Percentiles rank a stretch among this genome's conserved stretches.
Evolutionary conservation across 2,113 vertebrate species (phyloP).

Genomic region (Tragelaphus scriptus): DNA sequence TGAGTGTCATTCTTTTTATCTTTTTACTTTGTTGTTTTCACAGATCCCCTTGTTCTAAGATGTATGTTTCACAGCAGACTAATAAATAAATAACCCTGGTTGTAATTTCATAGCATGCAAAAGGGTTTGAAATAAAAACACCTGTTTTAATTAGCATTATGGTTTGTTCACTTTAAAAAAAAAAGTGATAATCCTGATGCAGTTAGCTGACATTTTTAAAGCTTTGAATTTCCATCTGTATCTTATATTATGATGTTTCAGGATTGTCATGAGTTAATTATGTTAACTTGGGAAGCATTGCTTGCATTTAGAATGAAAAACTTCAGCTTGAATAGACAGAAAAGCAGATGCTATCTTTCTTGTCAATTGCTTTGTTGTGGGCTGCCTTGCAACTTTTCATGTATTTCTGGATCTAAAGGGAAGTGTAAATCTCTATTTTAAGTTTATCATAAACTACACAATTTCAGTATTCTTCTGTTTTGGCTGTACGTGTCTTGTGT

Average conservation of each 20-base stretch:
- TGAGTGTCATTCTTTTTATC: slow-evolving; percentile 78
- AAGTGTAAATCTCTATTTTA: slow-evolving; percentile 82
- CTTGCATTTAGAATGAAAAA: slow-evolving; percentile 86
- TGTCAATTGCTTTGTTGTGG: slow-evolving; percentile 83
- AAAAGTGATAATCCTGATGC: slow-evolving; percentile 79
- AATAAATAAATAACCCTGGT: slow-evolving; percentile 78
- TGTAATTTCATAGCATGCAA: slow-evolving; percentile 74
- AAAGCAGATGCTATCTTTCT: slow-evolving; percentile 87
- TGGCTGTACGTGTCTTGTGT: slow-evolving; percentile 57
- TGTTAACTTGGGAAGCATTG: slow-evolving; percentile 85
- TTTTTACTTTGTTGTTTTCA: slow-evolving; percentile 71
- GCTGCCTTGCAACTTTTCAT: slow-evolving; percentile 81
- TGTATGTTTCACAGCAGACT: slow-evolving; percentile 73
- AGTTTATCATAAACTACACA: slow-evolving; percentile 76
- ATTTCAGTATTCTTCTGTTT: slow-evolving; percentile 78
- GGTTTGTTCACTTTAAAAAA: slow-evolving; percentile 69
- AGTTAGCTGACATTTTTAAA: slow-evolving; percentile 81
- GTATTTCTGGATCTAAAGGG: slow-evolving; percentile 78
- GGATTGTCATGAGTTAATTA: slow-evolving; percentile 86
- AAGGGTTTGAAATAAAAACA: slow-evolving; percentile 81
- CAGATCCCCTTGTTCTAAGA: slow-evolving; percentile 58
- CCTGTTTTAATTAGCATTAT: slow-evolving; percentile 86
- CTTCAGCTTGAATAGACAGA: slow-evolving; percentile 83
- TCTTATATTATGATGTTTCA: slow-evolving; percentile 83
- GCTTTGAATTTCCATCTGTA: slow-evolving; percentile 87